Evolutionary conservation across 1,140 invertebrate genomes (phyloP), one percentile per base, ranked within the genome.

Genomic region (Drosophila sucinea): DNA sequence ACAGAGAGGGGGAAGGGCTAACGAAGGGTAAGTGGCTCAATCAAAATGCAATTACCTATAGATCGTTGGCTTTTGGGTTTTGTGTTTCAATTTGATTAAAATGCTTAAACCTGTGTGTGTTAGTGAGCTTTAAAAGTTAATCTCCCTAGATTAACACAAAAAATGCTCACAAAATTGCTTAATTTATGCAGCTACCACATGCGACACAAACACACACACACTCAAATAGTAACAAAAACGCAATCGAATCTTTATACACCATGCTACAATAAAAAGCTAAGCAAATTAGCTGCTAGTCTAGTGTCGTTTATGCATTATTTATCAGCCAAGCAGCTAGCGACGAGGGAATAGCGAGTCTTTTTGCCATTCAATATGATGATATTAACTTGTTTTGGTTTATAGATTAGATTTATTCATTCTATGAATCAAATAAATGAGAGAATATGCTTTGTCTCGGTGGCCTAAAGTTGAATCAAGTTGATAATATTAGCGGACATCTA

Each of bases 241-340:
- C 44, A 47, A 47, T 47, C 44, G 3, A 47, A 47, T 47, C 33
- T 35, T 6, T 35, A 35, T 8, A 35, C 64, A 72, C 69, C 57
- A 67, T 58, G 58, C 56, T 51, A 65, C 32, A 47, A 74, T 67
- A 70, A 77, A 85, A 69, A 57, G 23, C 17, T 25, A 11, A 69
- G 38, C 70, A 71, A 81, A 78, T 84, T 75, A 58, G 67, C 70
- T 38, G 54, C 60, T 60, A 44, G 69, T 71, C 81, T 84, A 69
- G 77, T 84, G 66, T 80, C 61, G 73, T 72, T 73, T 79, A 75
- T 71, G 73, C 73, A 77, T 77, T 77, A 70, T 67, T 80, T 81
- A 81, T 81, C 44, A 51, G 44, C 6, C 3, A 17, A 44, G 41
- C 11, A 4, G 17, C 41, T 6, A 51, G 23, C 0, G 23, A 10